These are phyloP conservation scores for Pseudomyrmex pallidus DNA, from an alignment of 1,140 invertebrate genomes.

Conservation along the genomic window DNA sequence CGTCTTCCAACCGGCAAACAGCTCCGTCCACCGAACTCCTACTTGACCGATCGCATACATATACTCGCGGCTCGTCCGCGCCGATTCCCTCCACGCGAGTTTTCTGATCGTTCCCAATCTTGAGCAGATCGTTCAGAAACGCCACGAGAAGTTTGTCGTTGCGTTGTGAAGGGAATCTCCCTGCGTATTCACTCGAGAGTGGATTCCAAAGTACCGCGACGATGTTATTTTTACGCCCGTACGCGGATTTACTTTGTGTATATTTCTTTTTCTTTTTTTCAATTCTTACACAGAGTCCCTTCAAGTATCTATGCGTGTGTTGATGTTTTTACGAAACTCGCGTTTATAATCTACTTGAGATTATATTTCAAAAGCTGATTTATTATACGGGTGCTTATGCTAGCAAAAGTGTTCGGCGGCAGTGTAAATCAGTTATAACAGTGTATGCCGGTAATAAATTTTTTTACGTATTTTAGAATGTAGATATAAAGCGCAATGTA, in stretches of 20 bases:
- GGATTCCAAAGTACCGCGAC: neutral
- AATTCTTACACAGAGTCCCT: conserved; percentile 8
- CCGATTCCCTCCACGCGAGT: conserved; percentile 36
- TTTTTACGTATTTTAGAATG: neutral
- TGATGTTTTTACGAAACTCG: neutral
- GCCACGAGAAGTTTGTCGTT: neutral
- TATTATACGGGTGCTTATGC: neutral
- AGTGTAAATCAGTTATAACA: neutral
- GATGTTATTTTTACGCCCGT: neutral
- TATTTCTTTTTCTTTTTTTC: neutral
- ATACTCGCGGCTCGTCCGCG: conserved; percentile 4
- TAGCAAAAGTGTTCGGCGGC: conserved; percentile 2
- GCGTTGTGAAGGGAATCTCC: neutral
- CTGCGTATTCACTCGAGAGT: neutral
- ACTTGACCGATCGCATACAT: conserved; percentile 74
- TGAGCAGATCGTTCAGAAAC: conserved; percentile 2
- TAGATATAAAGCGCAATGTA: no score
- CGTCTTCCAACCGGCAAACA: conserved; percentile 73
- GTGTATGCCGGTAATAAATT: neutral
- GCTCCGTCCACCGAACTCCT: conserved; percentile 74
- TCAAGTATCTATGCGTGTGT: neutral
- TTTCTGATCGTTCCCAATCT: conserved; percentile 28
- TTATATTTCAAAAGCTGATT: no score
- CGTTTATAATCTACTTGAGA: no score
- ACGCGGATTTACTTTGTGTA: neutral